A percentile compares a stretch with the other conserved stretches of the same genome.
phyloP scores from a whole-genome alignment of 1,140 invertebrate species.

The Drosophila pachea region DNA sequence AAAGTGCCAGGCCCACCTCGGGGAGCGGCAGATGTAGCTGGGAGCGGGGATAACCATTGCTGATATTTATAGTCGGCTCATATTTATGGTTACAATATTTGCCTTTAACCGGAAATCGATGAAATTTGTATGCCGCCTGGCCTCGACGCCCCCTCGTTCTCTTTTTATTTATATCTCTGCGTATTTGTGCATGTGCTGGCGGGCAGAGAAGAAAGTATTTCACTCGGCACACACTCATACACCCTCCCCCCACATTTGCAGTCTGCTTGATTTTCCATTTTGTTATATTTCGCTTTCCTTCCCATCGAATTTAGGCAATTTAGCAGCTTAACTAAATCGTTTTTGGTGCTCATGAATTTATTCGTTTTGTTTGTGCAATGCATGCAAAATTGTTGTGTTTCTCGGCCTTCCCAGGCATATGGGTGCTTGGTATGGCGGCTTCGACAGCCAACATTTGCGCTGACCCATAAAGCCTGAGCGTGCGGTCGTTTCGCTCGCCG shows the following conservation, averaged over 20 bases:
- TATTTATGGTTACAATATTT: slow-evolving; percentile 77
- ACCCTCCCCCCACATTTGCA: slow-evolving; percentile 49
- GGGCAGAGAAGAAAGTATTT: slow-evolving; percentile 44
- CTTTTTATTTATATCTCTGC: slow-evolving; percentile 62
- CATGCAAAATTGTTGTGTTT: slow-evolving; percentile 59
- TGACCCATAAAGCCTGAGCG: slow-evolving; percentile 37
- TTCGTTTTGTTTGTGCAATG: slow-evolving; percentile 74
- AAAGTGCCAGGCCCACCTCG: slow-evolving; percentile 55
- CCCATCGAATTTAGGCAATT: slow-evolving; percentile 72
- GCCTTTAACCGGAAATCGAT: slow-evolving; percentile 77
- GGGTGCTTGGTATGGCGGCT: slow-evolving; percentile 39
- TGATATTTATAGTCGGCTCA: slow-evolving; percentile 74
- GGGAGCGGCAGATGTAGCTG: not conserved
- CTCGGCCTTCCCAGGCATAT: slow-evolving; percentile 2
- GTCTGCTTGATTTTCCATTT: slow-evolving; percentile 67
- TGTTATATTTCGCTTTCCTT: slow-evolving; percentile 18
- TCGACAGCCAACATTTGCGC: slow-evolving; percentile 7
- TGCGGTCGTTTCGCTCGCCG: slow-evolving; percentile 29
- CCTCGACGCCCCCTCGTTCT: slow-evolving; percentile 52
- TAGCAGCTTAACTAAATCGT: slow-evolving; percentile 74
- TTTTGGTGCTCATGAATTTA: slow-evolving; percentile 71
- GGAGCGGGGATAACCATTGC: not conserved
- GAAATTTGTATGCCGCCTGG: slow-evolving; percentile 70
- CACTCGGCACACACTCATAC: slow-evolving; percentile 18
- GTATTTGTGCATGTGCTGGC: slow-evolving; percentile 48